Conservation (phyloP, 2,797 vertebrate genomes). For the Arrhamphus sclerolepis region DNA sequence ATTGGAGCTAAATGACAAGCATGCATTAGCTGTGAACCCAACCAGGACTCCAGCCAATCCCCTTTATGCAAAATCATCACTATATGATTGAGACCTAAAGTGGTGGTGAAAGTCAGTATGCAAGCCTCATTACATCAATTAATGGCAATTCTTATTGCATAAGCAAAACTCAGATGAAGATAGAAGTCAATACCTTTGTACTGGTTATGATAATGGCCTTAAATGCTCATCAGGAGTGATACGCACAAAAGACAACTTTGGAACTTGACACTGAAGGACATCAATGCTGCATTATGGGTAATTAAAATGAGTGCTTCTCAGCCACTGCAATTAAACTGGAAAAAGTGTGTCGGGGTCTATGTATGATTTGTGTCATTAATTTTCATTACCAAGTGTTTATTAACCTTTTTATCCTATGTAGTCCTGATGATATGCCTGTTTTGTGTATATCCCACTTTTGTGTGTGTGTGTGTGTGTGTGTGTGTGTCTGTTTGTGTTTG, state of each 20-base stretch:
- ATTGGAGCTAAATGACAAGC: constrained; percentile 43
- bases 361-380: constrained; percentile 78
- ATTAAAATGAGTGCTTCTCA: constrained; percentile 70
- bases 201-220: constrained; percentile 71
- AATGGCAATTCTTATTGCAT: constrained; percentile 75
- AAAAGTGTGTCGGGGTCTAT: constrained; percentile 71
- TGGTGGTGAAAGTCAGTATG: constrained; percentile 63
- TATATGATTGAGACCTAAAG: constrained; percentile 72
- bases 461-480: constrained; percentile 15
- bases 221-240: constrained; percentile 65
- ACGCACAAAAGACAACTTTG: constrained; percentile 54
- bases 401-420: constrained; percentile 70
- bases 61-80: constrained; percentile 71
- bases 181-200: constrained; percentile 75
- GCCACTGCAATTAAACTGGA: constrained; percentile 72
- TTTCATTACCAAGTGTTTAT: constrained; percentile 76
- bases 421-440: constrained; percentile 35
- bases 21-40: constrained; percentile 51
- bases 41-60: constrained; percentile 47
- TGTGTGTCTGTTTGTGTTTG: constrained; percentile 33
- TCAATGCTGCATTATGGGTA: constrained; percentile 66
- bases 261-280: constrained; percentile 71
- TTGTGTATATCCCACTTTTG: constrained; percentile 28
- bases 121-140: constrained; percentile 78
- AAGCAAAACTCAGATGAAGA: constrained; percentile 76